Conservation (phyloP, 2,888 invertebrate species). For the Ptychoptera contaminata region DNA sequence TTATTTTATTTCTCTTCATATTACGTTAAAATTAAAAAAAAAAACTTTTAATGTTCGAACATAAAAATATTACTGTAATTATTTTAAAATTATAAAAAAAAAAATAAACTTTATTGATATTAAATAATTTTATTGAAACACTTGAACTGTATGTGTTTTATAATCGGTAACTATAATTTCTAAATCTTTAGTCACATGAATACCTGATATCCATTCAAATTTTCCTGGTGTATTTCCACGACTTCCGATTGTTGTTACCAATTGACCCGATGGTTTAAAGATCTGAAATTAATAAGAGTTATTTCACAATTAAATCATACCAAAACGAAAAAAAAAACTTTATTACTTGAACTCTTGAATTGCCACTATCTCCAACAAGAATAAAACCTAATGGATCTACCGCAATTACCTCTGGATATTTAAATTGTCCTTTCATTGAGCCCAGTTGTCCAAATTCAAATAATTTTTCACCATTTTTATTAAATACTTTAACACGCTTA, state of each 20-base stretch:
- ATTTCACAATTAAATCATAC: too few relatives aligned
- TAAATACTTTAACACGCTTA: constrained; percentile 46
- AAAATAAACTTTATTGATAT: too few relatives aligned
- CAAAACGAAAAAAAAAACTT: too few relatives aligned
- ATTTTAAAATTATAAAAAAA: too few relatives aligned
- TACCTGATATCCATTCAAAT: constrained; percentile 55
- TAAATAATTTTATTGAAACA: constrained; percentile 21
- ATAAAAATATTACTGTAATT: too few relatives aligned
- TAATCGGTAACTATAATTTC: constrained; percentile 47
- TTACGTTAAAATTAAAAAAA: too few relatives aligned
- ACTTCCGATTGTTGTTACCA: constrained; percentile 48
- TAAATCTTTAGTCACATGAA: constrained; percentile 40
- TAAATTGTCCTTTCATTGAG: constrained; percentile 48
- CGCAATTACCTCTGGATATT: constrained; percentile 56
- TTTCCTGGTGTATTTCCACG: constrained; percentile 33
- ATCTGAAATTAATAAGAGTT: constrained; percentile 21
- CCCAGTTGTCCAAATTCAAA: constrained; percentile 51
- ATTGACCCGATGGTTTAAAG: constrained; percentile 52
- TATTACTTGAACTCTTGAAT: constrained; percentile 45
- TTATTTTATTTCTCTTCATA: too few relatives aligned
- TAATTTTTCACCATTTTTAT: constrained; percentile 37
- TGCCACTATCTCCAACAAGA: constrained; percentile 63
- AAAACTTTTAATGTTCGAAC: too few relatives aligned
- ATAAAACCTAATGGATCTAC: constrained; percentile 59
- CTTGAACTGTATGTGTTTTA: constrained; percentile 35